These are phyloP conservation scores for Atta cephalotes DNA, from an alignment of 1,140 invertebrate species.

Conservation along the genomic window DNA sequence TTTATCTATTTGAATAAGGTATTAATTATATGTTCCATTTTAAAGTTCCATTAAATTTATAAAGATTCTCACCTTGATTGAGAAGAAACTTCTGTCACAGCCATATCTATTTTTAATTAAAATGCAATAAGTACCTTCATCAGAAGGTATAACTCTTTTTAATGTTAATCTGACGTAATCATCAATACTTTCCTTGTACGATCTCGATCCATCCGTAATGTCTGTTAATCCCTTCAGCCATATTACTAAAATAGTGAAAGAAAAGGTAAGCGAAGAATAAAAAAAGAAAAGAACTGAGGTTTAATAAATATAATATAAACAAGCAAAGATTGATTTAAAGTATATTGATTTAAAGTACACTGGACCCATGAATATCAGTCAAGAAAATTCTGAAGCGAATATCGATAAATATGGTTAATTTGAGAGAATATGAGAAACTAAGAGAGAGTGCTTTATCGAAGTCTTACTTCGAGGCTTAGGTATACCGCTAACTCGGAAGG, in stretches of 20 bases:
- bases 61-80: slow-evolving; percentile 89
- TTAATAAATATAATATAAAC: too few relatives aligned
- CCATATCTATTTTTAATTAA: slow-evolving; percentile 96
- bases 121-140: slow-evolving; percentile 98
- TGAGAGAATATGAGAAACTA: background rate
- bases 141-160: slow-evolving; percentile 93
- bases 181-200: slow-evolving; percentile 93
- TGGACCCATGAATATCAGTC: too few relatives aligned
- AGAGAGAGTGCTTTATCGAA: background rate
- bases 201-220: slow-evolving; percentile 91
- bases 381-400: too few relatives aligned
- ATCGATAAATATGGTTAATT: background rate
- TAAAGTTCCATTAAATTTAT: background rate
- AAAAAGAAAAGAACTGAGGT: slow-evolving; percentile 39
- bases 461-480: slow-evolving; percentile 93
- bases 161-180: slow-evolving; percentile 95
- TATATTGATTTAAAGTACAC: too few relatives aligned
- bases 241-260: slow-evolving; percentile 87
- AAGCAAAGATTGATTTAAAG: too few relatives aligned
- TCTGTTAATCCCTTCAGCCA: slow-evolving; percentile 95
- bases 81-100: slow-evolving; percentile 93
- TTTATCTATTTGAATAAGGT: slow-evolving; percentile 86
- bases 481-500: slow-evolving; percentile 92
- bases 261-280: background rate
- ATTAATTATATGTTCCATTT: slow-evolving; percentile 3